A percentile compares a stretch with the other conserved stretches of the same genome.
These are phyloP conservation scores for Hirudo medicinalis DNA, from an alignment of 1,140 invertebrate species.

Conservation along the genomic window DNA sequence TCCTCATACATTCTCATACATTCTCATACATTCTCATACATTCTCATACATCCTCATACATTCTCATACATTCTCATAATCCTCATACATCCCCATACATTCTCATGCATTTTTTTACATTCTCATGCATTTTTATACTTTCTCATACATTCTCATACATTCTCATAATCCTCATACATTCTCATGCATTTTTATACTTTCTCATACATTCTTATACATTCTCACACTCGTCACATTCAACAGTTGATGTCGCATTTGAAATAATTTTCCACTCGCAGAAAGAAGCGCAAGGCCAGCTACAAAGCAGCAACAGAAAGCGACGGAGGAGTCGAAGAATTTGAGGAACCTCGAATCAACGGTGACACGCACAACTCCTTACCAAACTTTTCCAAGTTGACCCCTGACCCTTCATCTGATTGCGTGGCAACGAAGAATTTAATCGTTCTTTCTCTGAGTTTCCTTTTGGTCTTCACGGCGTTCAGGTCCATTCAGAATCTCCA, in stretches of 20 bases:
- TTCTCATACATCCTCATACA: constrained; percentile 5
- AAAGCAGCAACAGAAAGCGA: constrained; percentile 29
- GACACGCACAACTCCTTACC: neutral
- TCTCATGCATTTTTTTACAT: no score
- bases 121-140: constrained; percentile 8
- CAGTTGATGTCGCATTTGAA: no score
- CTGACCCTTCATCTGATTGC: constrained; percentile 5
- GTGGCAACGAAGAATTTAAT: constrained; percentile 32
- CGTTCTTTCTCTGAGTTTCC: constrained; percentile 36
- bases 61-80: neutral
- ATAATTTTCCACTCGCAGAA: constrained; percentile 30
- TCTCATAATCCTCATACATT: constrained; percentile 16
- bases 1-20: no score
- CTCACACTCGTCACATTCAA: no score
- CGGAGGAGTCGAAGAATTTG: constrained; percentile 11
- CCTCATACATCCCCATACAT: constrained; percentile 7
- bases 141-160: neutral
- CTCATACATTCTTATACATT: constrained; percentile 7
- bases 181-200: neutral
- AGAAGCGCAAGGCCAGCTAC: constrained; percentile 35
- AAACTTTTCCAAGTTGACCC: neutral
- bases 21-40: constrained; percentile 9
- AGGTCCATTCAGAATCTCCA: constrained; percentile 39
- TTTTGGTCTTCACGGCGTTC: constrained; percentile 37
- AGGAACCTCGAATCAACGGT: constrained; percentile 3